Percentiles rank a stretch among this genome's conserved stretches.
These are phyloP conservation scores for Mimachlamys varia DNA, from an alignment of 2,888 invertebrate species.

Conservation along the genomic window DNA sequence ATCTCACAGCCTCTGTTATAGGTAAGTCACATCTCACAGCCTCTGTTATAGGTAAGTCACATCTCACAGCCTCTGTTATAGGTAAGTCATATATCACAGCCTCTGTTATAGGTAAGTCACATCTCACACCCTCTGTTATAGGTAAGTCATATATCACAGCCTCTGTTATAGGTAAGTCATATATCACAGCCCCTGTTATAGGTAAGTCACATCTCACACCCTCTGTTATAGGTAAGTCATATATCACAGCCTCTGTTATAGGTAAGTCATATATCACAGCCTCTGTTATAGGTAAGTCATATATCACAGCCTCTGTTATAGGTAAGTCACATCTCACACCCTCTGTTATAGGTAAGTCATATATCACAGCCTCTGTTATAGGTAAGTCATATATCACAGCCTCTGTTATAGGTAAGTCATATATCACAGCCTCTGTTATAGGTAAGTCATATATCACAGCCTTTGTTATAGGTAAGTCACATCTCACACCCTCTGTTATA, in stretches of 20 bases:
- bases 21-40: neutral
- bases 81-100: neutral
- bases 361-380: neutral
- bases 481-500: neutral
- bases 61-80: neutral
- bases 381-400: neutral
- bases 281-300: neutral
- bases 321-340: constrained; percentile 64
- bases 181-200: neutral
- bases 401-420: neutral
- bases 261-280: neutral
- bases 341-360: neutral
- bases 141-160: neutral
- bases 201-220: neutral
- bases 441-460: neutral
- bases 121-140: neutral
- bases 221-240: neutral
- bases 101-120: neutral
- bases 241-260: neutral
- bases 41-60: neutral
- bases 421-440: neutral
- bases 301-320: constrained; percentile 76
- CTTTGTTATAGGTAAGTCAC: neutral
- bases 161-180: neutral
- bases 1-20: neutral